These are phyloP conservation scores for Setophaga coronata DNA, from an alignment of 2,113 vertebrate genomes.

Conservation along the genomic window DNA sequence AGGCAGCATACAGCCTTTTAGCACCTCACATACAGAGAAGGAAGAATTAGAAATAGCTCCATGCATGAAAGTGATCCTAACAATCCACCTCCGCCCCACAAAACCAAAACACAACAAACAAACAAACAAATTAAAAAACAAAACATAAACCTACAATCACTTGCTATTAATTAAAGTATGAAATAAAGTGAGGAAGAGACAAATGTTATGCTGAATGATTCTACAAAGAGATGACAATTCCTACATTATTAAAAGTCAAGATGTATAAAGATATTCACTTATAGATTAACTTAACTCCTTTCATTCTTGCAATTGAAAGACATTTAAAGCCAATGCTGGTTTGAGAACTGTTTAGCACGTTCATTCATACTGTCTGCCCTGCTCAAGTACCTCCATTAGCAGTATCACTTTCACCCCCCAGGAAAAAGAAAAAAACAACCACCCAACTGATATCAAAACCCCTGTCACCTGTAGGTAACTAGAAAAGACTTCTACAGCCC, in stretches of 20 bases:
- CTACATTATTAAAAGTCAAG: not conserved
- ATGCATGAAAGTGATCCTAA: not conserved
- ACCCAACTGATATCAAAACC: fast-evolving
- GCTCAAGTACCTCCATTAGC: not conserved
- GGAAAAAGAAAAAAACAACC: not conserved
- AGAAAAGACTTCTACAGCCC: constrained; percentile 72
- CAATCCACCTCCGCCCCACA: fast-evolving
- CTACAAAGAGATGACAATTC: not conserved
- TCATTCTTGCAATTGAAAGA: not conserved
- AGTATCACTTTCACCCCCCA: fast-evolving
- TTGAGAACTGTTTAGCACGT: not conserved
- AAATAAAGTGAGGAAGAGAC: not conserved
- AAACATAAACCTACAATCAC: not conserved
- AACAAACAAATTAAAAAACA: fast-evolving
- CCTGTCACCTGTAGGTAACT: not conserved
- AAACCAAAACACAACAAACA: not conserved
- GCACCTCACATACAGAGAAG: not conserved
- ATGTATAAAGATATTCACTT: not conserved
- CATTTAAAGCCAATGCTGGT: not conserved
- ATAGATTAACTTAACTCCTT: not conserved
- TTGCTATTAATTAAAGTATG: not conserved
- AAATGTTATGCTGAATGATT: not conserved
- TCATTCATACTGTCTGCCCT: not conserved
- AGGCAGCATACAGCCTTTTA: not conserved
- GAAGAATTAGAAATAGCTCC: not conserved